Evolutionary conservation across 2,113 vertebrate species (phyloP), one percentile per base, ranked within the genome.

Genomic region (Cyanoderma ruficeps): DNA sequence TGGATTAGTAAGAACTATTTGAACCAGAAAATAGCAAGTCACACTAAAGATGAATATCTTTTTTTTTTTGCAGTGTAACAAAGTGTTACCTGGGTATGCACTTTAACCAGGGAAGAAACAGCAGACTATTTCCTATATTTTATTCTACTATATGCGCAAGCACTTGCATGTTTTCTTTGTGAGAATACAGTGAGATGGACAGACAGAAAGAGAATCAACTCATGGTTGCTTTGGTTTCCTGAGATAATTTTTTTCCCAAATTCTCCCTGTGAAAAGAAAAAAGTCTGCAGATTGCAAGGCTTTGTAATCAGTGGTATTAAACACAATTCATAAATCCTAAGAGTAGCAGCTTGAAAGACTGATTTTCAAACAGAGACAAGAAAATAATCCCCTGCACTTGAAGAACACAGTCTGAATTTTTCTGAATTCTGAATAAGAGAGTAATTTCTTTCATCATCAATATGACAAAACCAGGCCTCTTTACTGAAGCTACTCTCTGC

Each of bases 271-370:
- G 46, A 87, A 44, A 79, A 85, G 90, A 67, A 85, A 3, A 9
- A 77, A 67, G 31, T 23, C 65, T 84, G 24, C 10, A 87, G 46
- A 82, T 41, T 84, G 19, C 60, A 85, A 55, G 37, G 30, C 31
- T 44, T 91, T 60, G 35, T 83, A 56, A 95, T 64, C 80, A 89
- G 15, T 37, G 49, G n/a, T 49, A 93, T 76, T 94, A 97, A 92
- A 89, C 17, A 46, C 49, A 64, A 35, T 27, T 53, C 35, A 47
- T 22, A 91, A 68, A 77, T 83, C 53, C 87, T 71, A 83, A 67
- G 28, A 89, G 60, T 14, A 95, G 71, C 55, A 83, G 33, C 59
- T 80, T 77, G 47, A 59, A 91, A 90, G 93, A 92, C 59, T 71
- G 79, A 90, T 75, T 72, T 93, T 87, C 50, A 90, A 68, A 39